A percentile compares a stretch with the other conserved stretches of the same genome.
Conservation (phyloP, 2,888 invertebrate genomes). For the Metopia argyrocephala region DNA sequence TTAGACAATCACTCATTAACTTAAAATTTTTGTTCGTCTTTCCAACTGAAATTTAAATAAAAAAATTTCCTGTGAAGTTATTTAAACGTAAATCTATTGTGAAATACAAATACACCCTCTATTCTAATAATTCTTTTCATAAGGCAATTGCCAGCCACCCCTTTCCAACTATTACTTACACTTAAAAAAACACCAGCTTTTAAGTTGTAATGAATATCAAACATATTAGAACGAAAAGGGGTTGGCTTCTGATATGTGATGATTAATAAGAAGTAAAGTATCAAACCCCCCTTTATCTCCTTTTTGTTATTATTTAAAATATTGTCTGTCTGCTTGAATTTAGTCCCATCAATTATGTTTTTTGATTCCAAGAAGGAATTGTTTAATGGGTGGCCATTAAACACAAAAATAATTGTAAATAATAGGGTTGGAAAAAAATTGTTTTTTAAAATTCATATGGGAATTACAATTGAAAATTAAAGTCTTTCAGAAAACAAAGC, state of each 20-base stretch:
- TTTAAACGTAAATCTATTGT: conserved; percentile 8
- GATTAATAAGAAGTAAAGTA: conserved; percentile 41
- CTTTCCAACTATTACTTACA: background rate
- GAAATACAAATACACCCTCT: conserved; percentile 14
- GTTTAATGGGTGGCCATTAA: conserved; percentile 47
- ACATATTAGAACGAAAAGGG: background rate
- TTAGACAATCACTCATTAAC: conserved; percentile 40
- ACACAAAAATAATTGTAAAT: background rate
- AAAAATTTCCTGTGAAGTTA: conserved; percentile 4
- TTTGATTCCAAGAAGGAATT: background rate
- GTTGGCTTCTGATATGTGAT: conserved; percentile 49
- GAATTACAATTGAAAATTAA: conserved; percentile 5
- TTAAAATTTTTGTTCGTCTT: conserved; percentile 38
- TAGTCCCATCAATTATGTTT: conserved; percentile 22
- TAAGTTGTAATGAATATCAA: background rate
- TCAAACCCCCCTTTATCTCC: background rate
- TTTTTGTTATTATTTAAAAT: background rate
- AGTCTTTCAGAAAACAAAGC: background rate
- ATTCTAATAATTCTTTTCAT: background rate
- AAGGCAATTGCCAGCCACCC: background rate
- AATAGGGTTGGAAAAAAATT: background rate
- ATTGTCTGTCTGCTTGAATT: background rate
- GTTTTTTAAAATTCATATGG: conserved; percentile 35
- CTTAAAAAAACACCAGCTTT: background rate
- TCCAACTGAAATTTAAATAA: conserved; percentile 25